Evolutionary conservation across 2,113 vertebrate genomes (phyloP), one percentile per base, ranked within the genome.

Genomic region (Nothocercus julius): DNA sequence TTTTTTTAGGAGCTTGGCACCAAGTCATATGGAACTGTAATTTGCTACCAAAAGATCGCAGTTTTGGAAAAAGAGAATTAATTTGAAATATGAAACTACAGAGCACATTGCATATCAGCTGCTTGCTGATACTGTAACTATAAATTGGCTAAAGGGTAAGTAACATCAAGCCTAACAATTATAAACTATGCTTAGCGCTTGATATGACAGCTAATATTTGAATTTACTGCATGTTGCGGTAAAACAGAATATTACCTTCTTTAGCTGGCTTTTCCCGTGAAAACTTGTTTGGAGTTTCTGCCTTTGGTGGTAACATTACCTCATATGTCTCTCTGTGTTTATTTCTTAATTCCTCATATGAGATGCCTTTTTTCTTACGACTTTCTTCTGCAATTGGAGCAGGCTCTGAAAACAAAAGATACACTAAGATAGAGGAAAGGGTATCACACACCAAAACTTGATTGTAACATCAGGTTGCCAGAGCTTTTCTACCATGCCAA

Each of bases 311-410:
- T 84, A 66, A 86, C 94, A 97, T 97, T 51, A 98, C 96, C 21
- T 98, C 97, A 2, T 98, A 98, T 9, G 97, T 91, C 73, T 97
- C 97, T 90, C 98, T 97, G 95, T 98, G 98, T 94, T 97, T 98
- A 95, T 95, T 98, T 94, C 98, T 98, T 92, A 98, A 96, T 95
- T 98, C 98, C 70, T 98, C 98, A 14, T 98, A 98, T 5, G 98
- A 98, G 92, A 98, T 32, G 49, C 86, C 91, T 97, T 97, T 98
- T 93, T 92, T 97, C 96, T 98, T 98, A 91, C 95, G 97, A 89
- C 70, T 93, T 97, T 98, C 97, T 96, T 98, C 98, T 87, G 91
- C 73, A 79, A 86, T 3, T 92, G 94, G 90, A 82, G 92, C 86
- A 95, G 97, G 95, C 87, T 97, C 98, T 98, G 93, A 81, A 97